A percentile compares a stretch with the other conserved stretches of the same genome.
Conservation (phyloP, 2,113 vertebrate species). For the Hippocampus comes region DNA sequence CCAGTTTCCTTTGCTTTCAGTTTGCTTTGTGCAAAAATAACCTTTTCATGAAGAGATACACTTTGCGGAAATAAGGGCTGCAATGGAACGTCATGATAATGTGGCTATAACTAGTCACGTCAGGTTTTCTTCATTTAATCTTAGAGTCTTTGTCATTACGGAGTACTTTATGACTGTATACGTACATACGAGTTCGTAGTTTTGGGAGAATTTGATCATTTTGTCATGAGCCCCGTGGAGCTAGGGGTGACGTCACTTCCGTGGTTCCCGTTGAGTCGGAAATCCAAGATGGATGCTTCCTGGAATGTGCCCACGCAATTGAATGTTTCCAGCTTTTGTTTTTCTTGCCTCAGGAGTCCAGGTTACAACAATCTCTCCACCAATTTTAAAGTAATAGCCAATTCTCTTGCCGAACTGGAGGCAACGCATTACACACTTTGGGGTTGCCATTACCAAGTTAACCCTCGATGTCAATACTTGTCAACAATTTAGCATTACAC, state of each 20-base stretch:
- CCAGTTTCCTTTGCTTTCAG: too few species aligned
- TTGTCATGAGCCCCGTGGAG: neutral
- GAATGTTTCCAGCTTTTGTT: neutral
- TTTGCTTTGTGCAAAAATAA: neutral
- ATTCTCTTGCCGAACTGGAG: neutral
- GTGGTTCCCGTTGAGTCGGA: neutral
- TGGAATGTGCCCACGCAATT: neutral
- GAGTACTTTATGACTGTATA: neutral
- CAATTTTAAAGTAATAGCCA: neutral
- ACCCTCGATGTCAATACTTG: too few species aligned
- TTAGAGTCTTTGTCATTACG: too few species aligned
- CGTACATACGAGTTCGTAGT: neutral
- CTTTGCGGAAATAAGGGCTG: conserved; percentile 30
- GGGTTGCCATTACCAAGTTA: too few species aligned
- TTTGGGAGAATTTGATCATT: neutral
- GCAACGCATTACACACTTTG: neutral
- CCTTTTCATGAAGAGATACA: conserved; percentile 8
- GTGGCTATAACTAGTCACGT: neutral
- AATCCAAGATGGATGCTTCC: neutral
- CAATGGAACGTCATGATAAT: neutral
- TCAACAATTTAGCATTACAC: too few species aligned
- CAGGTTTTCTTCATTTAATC: neutral
- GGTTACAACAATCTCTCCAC: neutral
- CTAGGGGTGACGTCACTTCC: neutral
- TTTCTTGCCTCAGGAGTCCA: neutral